Conservation (phyloP, 1,140 invertebrate genomes). For the Drosophila seguyi region DNA sequence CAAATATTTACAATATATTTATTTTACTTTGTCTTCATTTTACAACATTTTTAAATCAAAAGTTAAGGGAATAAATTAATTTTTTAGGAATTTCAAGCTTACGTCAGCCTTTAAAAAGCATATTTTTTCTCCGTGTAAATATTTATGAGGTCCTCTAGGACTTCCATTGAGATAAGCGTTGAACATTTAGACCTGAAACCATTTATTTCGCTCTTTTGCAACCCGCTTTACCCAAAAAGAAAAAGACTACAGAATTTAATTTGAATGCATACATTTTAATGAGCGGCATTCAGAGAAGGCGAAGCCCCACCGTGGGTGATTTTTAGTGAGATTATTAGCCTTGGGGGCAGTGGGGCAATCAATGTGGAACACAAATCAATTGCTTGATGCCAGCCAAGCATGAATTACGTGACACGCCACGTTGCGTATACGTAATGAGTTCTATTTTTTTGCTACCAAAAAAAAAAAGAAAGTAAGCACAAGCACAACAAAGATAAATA, state of each 20-base stretch:
- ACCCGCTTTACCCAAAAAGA: conserved; percentile 18
- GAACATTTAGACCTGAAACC: conserved; percentile 64
- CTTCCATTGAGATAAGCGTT: conserved; percentile 78
- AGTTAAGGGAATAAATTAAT: neutral
- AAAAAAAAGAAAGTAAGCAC: neutral
- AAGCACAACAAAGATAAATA: conserved; percentile 58
- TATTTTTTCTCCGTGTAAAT: conserved; percentile 43
- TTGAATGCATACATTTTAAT: conserved; percentile 58
- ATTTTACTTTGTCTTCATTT: no score
- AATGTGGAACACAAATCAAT: conserved; percentile 72
- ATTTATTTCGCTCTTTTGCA: conserved; percentile 50
- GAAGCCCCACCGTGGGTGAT: conserved; percentile 1
- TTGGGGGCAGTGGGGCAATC: conserved; percentile 46
- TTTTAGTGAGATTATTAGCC: conserved; percentile 32
- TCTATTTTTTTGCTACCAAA: conserved; percentile 35
- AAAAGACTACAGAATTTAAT: conserved; percentile 62
- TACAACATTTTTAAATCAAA: no score
- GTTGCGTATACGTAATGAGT: conserved; percentile 80
- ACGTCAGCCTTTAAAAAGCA: accelerated
- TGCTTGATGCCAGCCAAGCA: conserved; percentile 59
- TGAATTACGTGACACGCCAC: conserved; percentile 71
- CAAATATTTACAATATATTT: no score
- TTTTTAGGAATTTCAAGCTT: neutral
- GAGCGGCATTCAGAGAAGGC: conserved; percentile 15
- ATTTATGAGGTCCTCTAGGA: conserved; percentile 80